Percentiles rank a stretch among this genome's conserved stretches.
Conservation (phyloP, 2,888 invertebrate species). For the Itoplectis maculator region DNA sequence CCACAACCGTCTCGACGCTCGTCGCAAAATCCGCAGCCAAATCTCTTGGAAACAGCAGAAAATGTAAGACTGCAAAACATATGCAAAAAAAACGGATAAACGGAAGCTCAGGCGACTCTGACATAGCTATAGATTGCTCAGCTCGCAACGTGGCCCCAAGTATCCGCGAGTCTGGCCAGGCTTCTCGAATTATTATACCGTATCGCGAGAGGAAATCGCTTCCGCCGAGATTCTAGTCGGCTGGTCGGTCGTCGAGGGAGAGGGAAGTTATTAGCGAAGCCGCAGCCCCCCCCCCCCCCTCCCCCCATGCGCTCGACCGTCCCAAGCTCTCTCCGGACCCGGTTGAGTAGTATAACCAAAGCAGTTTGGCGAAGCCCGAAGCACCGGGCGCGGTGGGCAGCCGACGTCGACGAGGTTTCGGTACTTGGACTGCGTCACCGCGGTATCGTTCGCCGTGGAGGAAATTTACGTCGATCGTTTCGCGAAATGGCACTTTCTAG, state of each 20-base stretch:
- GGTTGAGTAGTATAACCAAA: conserved; percentile 50
- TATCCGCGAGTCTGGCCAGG: conserved; percentile 43
- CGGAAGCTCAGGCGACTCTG: neutral
- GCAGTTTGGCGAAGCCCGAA: conserved; percentile 45
- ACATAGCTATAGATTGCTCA: conserved; percentile 43
- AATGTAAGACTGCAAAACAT: neutral
- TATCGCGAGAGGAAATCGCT: conserved; percentile 62
- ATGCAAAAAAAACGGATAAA: neutral
- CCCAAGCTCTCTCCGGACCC: conserved; percentile 26
- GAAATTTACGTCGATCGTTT: conserved; percentile 72
- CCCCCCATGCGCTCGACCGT: conserved; percentile 41
- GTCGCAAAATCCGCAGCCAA: neutral
- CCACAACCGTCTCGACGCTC: neutral
- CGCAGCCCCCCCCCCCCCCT: conserved; percentile 53
- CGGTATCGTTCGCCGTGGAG: conserved; percentile 22
- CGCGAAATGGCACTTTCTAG: conserved; percentile 63
- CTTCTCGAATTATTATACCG: conserved; percentile 61
- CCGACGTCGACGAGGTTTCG: conserved; percentile 52
- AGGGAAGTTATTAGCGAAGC: conserved; percentile 59
- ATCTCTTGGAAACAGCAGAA: conserved; percentile 18
- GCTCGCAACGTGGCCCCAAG: conserved; percentile 1
- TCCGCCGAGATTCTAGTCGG: conserved; percentile 37
- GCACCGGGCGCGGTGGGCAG: conserved; percentile 16
- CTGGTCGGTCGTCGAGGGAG: neutral
- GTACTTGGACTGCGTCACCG: conserved; percentile 34